Evolutionary conservation across 2,113 vertebrate genomes (phyloP).

Genomic region (Sinocyclocheilus maitianheensis): DNA sequence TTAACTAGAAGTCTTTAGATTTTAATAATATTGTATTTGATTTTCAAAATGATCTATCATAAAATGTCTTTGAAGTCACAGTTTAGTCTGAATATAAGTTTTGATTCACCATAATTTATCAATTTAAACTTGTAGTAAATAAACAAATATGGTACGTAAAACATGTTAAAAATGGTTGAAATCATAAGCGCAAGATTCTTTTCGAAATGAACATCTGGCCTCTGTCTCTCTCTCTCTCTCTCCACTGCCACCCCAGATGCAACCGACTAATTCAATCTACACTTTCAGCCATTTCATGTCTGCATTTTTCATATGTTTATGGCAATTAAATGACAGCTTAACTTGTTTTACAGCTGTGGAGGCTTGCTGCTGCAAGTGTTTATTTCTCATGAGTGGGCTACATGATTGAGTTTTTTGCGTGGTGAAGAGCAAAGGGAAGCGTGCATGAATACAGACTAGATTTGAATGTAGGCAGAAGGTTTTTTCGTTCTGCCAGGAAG

Average conservation of each 20-base stretch:
- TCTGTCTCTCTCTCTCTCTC: neutral
- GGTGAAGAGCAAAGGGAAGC: conserved; percentile 15
- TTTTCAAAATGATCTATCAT: too few relatives aligned
- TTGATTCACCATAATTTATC: too few relatives aligned
- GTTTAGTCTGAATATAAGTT: neutral
- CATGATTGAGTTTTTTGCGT: conserved; percentile 19
- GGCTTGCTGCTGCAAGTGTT: conserved; percentile 20
- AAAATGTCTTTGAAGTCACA: neutral
- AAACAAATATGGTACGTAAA: too few relatives aligned
- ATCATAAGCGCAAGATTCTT: neutral
- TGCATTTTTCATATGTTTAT: conserved; percentile 1
- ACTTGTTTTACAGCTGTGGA: conserved; percentile 28
- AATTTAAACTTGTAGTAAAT: too few relatives aligned
- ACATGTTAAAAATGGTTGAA: neutral
- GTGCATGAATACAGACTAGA: conserved; percentile 6
- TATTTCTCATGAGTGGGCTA: conserved; percentile 39
- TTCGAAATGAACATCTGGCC: neutral
- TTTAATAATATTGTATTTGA: too few relatives aligned
- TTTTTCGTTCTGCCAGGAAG: neutral
- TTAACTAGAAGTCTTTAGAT: neutral
- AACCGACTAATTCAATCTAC: neutral
- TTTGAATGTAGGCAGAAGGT: conserved; percentile 28
- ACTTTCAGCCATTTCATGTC: neutral
- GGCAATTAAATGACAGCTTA: conserved; percentile 12
- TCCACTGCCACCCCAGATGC: neutral